Base-by-base conservation (phyloP, 2,113 vertebrate genomes). In the Tenrec ecaudatus region DNA sequence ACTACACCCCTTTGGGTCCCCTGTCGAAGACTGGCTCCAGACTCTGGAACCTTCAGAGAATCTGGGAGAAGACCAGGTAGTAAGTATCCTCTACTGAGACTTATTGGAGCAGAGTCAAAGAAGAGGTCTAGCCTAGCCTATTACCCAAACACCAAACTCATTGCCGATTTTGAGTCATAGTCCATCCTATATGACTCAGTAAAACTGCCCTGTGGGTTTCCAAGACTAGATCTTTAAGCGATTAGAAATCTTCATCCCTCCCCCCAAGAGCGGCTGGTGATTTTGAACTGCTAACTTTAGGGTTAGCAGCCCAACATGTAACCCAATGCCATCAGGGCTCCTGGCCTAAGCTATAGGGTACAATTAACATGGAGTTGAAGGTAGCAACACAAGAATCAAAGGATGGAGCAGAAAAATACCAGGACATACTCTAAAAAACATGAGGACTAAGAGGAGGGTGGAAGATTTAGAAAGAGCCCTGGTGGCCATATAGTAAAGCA, bases 1-100 rank as follows among this genome's bases (percentile, higher is more conserved):
- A 98, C 86, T 97, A 97, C 25, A 96, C 97, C 40, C 94, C 95
- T 58, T 94, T 93, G 75, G 97, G 97, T 92, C 96, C 77, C 66
- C 81, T 23, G 86, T 93, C 43, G 62, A 96, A 69, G 20, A 95
- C 75, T 93, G 77, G 85, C 57, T 95, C 66, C 91, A 93, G 36
- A 15, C 77, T 33, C 78, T 92, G 20, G 40, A 90, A 83, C 47
- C 62, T 60, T 94, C 71, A 75, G 69, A 93, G 57, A 96, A 90
- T 69, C 62, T 79, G 60, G 64, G 80, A 89, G 81, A 40, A 94
- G 78, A 87, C 36, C 64, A 97, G 89, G 94, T 96, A 95, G 84
- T 40, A 40, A 40, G 40, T 86, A 86, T 57, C 27, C 22, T 93
- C 47, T 92, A 64, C 66, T 83, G 8, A 92, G 95, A 84, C 10